Percentiles rank a stretch among this genome's conserved stretches.
Evolutionary conservation across 2,888 invertebrate genomes (phyloP).

Genomic region (Philereme transversata): DNA sequence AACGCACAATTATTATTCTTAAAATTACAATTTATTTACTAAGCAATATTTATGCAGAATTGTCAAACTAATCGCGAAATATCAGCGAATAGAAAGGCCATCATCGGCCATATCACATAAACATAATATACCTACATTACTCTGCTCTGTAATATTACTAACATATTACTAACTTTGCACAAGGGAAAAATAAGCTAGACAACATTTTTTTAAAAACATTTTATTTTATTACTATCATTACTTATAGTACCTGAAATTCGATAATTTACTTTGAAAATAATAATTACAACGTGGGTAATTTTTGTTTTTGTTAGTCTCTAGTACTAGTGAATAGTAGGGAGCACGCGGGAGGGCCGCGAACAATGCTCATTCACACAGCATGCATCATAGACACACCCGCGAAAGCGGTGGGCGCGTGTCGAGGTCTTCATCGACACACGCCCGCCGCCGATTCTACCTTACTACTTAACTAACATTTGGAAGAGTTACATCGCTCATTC

Average conservation of each 20-base stretch:
- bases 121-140: too few species aligned
- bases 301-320: slow-evolving; percentile 77
- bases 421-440: slow-evolving; percentile 79
- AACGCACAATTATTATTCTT: too few species aligned
- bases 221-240: slow-evolving; percentile 58
- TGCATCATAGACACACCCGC: slow-evolving; percentile 48
- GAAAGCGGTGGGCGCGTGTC: slow-evolving; percentile 77
- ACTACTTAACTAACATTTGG: slow-evolving; percentile 64
- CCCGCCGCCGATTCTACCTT: slow-evolving; percentile 63
- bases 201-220: slow-evolving; percentile 68
- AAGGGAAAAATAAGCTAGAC: background rate
- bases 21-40: too few species aligned
- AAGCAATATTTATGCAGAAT: too few species aligned
- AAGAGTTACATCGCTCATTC: slow-evolving; percentile 42
- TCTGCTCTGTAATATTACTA: too few species aligned
- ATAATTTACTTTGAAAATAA: slow-evolving; percentile 78
- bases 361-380: slow-evolving; percentile 49
- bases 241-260: slow-evolving; percentile 81
- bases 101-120: too few species aligned
- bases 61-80: too few species aligned
- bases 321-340: slow-evolving; percentile 67
- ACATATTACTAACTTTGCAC: too few species aligned
- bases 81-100: too few species aligned
- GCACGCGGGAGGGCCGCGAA: slow-evolving; percentile 53
- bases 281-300: slow-evolving; percentile 80